phyloP scores from a whole-genome alignment of 2,797 vertebrate genomes.

The Dryobates pubescens region DNA sequence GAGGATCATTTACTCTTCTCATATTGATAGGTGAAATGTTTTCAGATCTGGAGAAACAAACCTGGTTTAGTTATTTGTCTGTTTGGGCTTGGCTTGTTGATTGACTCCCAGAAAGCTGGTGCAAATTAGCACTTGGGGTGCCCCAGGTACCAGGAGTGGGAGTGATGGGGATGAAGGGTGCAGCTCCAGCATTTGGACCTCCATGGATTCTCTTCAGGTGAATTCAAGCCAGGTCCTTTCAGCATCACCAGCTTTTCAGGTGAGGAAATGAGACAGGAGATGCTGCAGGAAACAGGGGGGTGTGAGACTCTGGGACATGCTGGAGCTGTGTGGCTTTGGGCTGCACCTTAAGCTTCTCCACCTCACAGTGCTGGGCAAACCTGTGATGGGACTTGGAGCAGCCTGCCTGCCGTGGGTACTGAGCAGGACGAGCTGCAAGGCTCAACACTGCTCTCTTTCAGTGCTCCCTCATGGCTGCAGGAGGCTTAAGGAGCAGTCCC shows the following conservation, averaged over 20 bases:
- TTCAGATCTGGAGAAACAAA: neutral
- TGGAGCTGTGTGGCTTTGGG: accelerated
- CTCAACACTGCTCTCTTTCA: neutral
- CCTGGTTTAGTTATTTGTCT: neutral
- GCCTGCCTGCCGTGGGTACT: neutral
- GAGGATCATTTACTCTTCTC: neutral
- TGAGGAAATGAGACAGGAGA: neutral
- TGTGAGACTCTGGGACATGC: neutral
- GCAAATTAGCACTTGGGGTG: neutral
- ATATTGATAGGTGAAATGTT: neutral
- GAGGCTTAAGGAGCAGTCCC: neutral
- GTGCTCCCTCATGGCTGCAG: neutral
- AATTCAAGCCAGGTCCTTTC: neutral
- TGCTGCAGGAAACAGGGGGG: neutral
- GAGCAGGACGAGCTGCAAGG: accelerated
- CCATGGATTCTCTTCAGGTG: too few species aligned
- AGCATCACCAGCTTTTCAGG: too few species aligned
- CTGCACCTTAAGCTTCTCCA: neutral
- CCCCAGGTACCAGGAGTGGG: neutral
- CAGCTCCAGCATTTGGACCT: neutral
- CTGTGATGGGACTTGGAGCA: neutral
- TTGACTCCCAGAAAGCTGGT: neutral
- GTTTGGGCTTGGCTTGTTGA: neutral
- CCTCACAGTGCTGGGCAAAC: neutral
- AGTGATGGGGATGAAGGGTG: neutral